Base-by-base conservation (phyloP, 2,113 vertebrate genomes). In the Platysteira castanea region DNA sequence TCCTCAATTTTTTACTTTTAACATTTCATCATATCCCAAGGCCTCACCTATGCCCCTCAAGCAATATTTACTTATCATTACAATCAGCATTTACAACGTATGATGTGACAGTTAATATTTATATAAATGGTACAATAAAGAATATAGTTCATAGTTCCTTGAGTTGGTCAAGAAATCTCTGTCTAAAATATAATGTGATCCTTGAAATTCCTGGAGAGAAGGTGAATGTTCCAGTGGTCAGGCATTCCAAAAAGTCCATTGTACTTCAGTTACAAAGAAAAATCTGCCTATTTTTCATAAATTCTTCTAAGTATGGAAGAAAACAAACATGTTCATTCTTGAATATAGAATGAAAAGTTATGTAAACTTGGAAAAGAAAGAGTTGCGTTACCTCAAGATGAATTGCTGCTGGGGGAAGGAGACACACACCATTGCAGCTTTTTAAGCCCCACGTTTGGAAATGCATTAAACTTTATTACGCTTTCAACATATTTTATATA, bases 361-460 rank as follows among this genome's bases (percentile, higher is more conserved):
- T 5, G 2, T 82, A 92, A 94, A 93, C 37, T 33, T 39, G 41
- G 56, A 71, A 68, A 90, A 88, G 28, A 69, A 68, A 68, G 33
- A 74, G 30, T 37, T 84, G 44, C 0, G 0, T 82, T 92, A 53
- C 41, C 77, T 87, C 31, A 68, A 53, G 84, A 94, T 35, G 28
- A 84, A 84, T 73, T 82, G 44, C 74, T 71, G 15, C 31, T 0
- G 13, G n/a, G 56, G 28, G 15, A 86, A 82, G 63, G 74, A 91
- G 47, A 57, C n/a, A 56, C 28, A 54, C 41, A 54, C 17, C 50
- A 44, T 17, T 67, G n/a, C 44, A 84, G 28, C 49, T 84, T 89
- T 91, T 79, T 60, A 57, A 93, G n/a, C 31, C 79, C 84, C 70
- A 61, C 60, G 33, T 94, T 84, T 95, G 81, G 87, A 91, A 84